A percentile compares a stretch with the other conserved stretches of the same genome.
phyloP scores from a whole-genome alignment of 2,888 invertebrate species.

The Lochmaea crataegi region DNA sequence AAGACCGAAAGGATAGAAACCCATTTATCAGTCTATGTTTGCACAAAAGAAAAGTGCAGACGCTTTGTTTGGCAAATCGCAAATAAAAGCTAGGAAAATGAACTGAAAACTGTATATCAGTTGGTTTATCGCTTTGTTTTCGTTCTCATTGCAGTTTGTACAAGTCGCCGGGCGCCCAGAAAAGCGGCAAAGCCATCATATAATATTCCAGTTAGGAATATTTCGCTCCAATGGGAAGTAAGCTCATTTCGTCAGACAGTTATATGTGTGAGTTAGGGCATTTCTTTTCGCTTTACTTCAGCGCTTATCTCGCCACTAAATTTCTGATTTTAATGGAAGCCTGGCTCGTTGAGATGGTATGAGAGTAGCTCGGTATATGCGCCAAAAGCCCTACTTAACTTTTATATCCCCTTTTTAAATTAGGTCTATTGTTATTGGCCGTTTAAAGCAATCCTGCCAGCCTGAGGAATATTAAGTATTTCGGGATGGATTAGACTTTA shows the following conservation, averaged over 20 bases:
- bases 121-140: conserved; percentile 65
- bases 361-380: conserved; percentile 55
- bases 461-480: conserved; percentile 61
- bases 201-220: conserved; percentile 61
- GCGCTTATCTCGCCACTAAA: conserved; percentile 70
- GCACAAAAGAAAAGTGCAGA: conserved; percentile 55
- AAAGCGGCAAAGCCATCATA: conserved; percentile 58
- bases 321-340: conserved; percentile 71
- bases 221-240: conserved; percentile 61
- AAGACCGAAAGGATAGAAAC: conserved; percentile 38
- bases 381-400: conserved; percentile 62
- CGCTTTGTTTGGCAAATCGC: conserved; percentile 59
- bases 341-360: conserved; percentile 65
- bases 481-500: conserved; percentile 59
- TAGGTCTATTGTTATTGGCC: conserved; percentile 64
- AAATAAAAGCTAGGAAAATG: conserved; percentile 62
- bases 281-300: conserved; percentile 65
- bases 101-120: conserved; percentile 63
- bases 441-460: conserved; percentile 62
- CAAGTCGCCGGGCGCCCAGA: conserved; percentile 59
- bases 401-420: conserved; percentile 64
- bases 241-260: conserved; percentile 63
- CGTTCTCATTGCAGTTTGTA: conserved; percentile 61
- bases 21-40: conserved; percentile 54
- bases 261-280: conserved; percentile 65